These are phyloP conservation scores for Stichopus chloronotus DNA, from an alignment of 35 echinoderm and acorn worm genomes.

Conservation along the genomic window DNA sequence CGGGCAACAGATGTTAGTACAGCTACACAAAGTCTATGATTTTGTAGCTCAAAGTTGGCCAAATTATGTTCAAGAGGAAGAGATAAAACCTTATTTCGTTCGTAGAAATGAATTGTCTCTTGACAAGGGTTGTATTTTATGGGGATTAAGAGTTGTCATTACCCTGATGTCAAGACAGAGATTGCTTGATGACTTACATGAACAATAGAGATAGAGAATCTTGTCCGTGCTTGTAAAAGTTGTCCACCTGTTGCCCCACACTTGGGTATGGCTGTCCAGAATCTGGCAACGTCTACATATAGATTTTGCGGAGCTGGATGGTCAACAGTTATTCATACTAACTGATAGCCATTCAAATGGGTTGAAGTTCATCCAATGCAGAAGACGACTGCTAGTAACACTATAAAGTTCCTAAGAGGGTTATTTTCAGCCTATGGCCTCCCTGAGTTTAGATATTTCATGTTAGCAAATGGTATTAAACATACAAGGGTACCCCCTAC, in stretches of 20 bases:
- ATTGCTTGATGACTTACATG: conserved; percentile 21
- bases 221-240: conserved; percentile 38
- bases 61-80: conserved; percentile 37
- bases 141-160: conserved; percentile 45
- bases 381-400: conserved; percentile 36
- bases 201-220: conserved; percentile 61
- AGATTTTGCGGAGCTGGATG: conserved; percentile 13
- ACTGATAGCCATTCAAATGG: conserved; percentile 47
- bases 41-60: conserved; percentile 49
- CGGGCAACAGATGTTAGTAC: conserved; percentile 29
- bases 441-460: conserved; percentile 57
- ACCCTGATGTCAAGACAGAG: conserved; percentile 21
- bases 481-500: conserved; percentile 37
- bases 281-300: conserved; percentile 31
- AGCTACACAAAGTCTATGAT: conserved; percentile 52
- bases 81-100: conserved; percentile 26
- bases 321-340: conserved; percentile 25
- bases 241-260: conserved; percentile 38
- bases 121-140: conserved; percentile 55
- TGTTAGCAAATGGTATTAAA: conserved; percentile 47
- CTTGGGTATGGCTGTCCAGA: conserved; percentile 31
- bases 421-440: conserved; percentile 59
- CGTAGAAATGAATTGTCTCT: conserved; percentile 49
- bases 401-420: conserved; percentile 20
- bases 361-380: conserved; percentile 7